Base-by-base conservation (phyloP, 1,140 invertebrate genomes). In the Drosophila suzukii region DNA sequence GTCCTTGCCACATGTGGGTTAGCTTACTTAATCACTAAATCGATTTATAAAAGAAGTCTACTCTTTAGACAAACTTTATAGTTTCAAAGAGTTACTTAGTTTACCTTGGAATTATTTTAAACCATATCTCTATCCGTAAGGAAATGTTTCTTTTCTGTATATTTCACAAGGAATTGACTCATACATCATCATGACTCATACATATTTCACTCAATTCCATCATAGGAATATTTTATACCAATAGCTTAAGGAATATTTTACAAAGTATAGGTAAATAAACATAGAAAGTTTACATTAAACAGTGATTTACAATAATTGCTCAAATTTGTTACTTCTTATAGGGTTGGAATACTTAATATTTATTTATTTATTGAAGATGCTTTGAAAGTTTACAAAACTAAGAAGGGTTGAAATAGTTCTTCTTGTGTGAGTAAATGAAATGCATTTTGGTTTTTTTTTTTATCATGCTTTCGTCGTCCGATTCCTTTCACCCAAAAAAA, bases 401-500 rank as follows among this genome's bases (percentile, higher is more conserved):
- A 20, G 20, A 20, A 20, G 20, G 20, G 20, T 20, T 20, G 1
- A 20, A 20, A 20, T 2, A 20, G 20, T 20, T 20, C 20, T 20
- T 20, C 20, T 20, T 20, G 20, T 20, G 20, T 20, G 20, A 20
- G 2, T 20, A 0, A 20, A 20, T 20, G 2, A 20, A 20, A 20
- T 1, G 2, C 20, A 20, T 1, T 20, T 20, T 20, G 0, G 20
- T 20, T 20, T 27, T 27, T 27, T 27, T 5, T 27, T 27, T 27
- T 2, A 27, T 3, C 27, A 36, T 20, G 6, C 8, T 11, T 36
- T 46, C 6, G 7, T 46, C 44, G 1, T 27, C 8, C 12, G 15
- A n/a, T n/a, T 20, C 15, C 60, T 63, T 67, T 67, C 65, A 73
- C 70, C 55, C 13, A 24, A 72, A 57, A 39, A 32, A 34, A 34